Evolutionary conservation across 2,797 vertebrate genomes (phyloP).

Genomic region (Borostomias antarcticus): DNA sequence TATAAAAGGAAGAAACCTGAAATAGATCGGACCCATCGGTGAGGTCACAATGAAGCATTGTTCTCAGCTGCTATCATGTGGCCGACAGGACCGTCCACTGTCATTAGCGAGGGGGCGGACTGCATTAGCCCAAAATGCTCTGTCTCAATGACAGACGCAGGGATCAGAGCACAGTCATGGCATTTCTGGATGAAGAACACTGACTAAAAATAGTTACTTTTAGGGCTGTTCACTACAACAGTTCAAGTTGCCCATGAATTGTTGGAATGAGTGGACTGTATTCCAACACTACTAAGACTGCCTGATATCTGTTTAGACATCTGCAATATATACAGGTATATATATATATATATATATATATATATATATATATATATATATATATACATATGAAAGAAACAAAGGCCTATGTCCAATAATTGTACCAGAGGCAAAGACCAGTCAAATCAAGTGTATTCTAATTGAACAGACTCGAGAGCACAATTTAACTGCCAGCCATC

Average conservation of each 20-base stretch:
- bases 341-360: too few species aligned
- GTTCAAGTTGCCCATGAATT: not conserved
- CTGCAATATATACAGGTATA: too few species aligned
- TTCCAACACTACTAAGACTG: not conserved
- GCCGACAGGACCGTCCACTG: slow-evolving; percentile 69
- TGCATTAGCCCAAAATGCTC: slow-evolving; percentile 69
- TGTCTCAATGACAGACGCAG: slow-evolving; percentile 69
- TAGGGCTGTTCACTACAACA: slow-evolving; percentile 27
- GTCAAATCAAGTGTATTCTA: slow-evolving; percentile 27
- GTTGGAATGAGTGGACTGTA: not conserved
- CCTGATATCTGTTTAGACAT: not conserved
- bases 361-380: too few species aligned
- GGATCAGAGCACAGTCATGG: slow-evolving; percentile 60
- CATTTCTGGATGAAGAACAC: slow-evolving; percentile 50
- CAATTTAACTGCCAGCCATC: slow-evolving; percentile 26
- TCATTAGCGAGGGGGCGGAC: slow-evolving; percentile 71
- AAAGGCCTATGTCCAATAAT: too few species aligned
- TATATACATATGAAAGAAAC: too few species aligned
- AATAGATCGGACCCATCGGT: slow-evolving; percentile 76
- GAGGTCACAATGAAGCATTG: slow-evolving; percentile 81
- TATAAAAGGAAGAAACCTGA: slow-evolving; percentile 85
- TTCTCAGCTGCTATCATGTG: slow-evolving; percentile 79
- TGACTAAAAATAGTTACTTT: slow-evolving; percentile 57
- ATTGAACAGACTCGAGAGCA: slow-evolving; percentile 1
- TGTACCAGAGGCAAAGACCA: too few species aligned